phyloP scores from a whole-genome alignment of 2,797 vertebrate genomes.

The Geotrypetes seraphini region DNA sequence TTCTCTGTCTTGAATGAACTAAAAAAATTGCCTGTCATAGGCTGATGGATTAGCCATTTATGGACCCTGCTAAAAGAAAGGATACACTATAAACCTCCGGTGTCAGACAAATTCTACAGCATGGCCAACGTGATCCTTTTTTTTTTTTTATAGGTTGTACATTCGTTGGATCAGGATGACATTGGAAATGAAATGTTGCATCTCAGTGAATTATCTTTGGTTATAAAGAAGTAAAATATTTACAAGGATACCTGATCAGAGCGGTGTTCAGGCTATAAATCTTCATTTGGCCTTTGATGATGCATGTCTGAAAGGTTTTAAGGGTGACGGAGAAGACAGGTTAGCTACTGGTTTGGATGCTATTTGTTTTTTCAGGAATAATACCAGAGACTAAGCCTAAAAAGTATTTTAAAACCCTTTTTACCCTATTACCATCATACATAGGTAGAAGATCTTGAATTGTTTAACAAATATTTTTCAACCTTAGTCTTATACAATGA shows the following conservation, averaged over 20 bases:
- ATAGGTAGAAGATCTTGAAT: no score
- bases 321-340: no score
- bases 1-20: conserved; percentile 6
- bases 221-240: no score
- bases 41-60: background rate
- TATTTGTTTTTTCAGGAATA: no score
- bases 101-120: conserved; percentile 2
- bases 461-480: no score
- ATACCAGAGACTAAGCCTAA: no score
- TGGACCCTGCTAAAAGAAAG: background rate
- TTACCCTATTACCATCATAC: no score
- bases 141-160: background rate
- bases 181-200: background rate
- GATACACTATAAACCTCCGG: background rate
- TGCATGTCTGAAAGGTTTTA: no score
- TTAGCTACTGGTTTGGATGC: no score
- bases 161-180: background rate
- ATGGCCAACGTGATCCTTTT: background rate
- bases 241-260: background rate
- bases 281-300: no score
- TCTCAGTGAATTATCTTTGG: background rate
- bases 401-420: no score
- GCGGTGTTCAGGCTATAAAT: background rate
- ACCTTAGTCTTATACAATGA: no score
- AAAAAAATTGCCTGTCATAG: background rate